These are phyloP conservation scores for Hydrotaea diabolus DNA, from an alignment of 2,888 invertebrate genomes.

Conservation along the genomic window DNA sequence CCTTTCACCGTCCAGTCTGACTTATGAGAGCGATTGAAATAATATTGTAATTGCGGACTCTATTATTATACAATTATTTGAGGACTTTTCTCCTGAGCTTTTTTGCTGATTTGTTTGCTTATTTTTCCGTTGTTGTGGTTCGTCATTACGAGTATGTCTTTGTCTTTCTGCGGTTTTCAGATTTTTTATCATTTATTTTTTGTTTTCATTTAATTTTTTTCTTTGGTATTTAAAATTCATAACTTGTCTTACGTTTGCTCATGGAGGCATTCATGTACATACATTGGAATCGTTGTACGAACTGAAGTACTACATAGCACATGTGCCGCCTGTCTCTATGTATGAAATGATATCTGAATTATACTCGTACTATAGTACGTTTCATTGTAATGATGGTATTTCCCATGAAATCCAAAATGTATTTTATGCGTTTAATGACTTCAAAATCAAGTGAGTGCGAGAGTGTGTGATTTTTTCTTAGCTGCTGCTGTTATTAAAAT, in stretches of 20 bases:
- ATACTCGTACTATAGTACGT: slow-evolving; percentile 19
- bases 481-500: slow-evolving; percentile 14
- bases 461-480: neutral
- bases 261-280: neutral
- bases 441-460: slow-evolving; percentile 46
- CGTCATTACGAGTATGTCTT: slow-evolving; percentile 21
- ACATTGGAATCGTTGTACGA: neutral
- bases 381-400: slow-evolving; percentile 35
- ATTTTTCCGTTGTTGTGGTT: neutral
- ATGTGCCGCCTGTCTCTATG: neutral
- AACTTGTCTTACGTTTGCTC: slow-evolving; percentile 54
- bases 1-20: neutral
- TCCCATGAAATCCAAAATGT: slow-evolving; percentile 49
- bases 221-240: slow-evolving; percentile 62
- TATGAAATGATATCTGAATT: slow-evolving; percentile 21
- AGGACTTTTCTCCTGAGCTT: neutral
- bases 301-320: neutral
- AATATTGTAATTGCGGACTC: slow-evolving; percentile 22
- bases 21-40: neutral
- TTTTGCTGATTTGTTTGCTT: neutral
- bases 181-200: no score
- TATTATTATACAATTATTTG: slow-evolving; percentile 10
- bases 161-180: slow-evolving; percentile 68
- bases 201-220: slow-evolving; percentile 74
- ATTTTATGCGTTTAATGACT: slow-evolving; percentile 65